These are phyloP conservation scores for Dicaeum eximium DNA, from an alignment of 2,113 vertebrate genomes.

Conservation along the genomic window DNA sequence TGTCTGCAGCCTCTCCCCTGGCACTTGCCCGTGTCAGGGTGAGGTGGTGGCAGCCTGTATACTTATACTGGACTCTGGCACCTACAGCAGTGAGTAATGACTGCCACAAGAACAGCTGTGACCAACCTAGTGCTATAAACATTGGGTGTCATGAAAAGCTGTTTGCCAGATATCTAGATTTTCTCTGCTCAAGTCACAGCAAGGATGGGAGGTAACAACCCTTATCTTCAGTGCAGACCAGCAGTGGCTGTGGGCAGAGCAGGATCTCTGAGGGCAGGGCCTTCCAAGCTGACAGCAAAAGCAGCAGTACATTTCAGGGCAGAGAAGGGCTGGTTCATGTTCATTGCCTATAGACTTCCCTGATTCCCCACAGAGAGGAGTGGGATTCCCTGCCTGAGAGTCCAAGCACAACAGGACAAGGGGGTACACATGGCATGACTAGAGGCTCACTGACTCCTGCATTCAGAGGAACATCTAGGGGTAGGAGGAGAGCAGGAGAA, in stretches of 20 bases:
- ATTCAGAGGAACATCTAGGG: background rate
- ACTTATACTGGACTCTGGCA: background rate
- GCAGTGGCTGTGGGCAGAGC: background rate
- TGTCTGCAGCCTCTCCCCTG: background rate
- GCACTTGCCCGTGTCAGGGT: accelerated
- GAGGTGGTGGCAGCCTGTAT: background rate
- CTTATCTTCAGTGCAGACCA: background rate
- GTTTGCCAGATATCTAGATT: background rate
- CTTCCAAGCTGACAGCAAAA: background rate
- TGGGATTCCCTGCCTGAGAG: background rate
- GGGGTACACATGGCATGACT: accelerated
- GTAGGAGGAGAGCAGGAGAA: background rate
- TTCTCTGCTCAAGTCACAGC: background rate
- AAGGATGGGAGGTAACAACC: background rate
- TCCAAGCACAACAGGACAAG: background rate
- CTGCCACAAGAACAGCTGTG: background rate
- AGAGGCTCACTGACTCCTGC: background rate
- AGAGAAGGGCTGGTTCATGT: background rate
- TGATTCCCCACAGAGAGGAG: background rate
- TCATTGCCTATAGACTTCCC: background rate
- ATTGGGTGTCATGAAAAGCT: background rate
- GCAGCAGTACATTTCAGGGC: background rate
- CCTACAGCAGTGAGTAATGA: background rate
- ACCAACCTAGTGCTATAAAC: background rate
- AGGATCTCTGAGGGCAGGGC: background rate